These are phyloP conservation scores for Thymelicus sylvestris DNA, from an alignment of 2,888 invertebrate genomes.

Conservation along the genomic window DNA sequence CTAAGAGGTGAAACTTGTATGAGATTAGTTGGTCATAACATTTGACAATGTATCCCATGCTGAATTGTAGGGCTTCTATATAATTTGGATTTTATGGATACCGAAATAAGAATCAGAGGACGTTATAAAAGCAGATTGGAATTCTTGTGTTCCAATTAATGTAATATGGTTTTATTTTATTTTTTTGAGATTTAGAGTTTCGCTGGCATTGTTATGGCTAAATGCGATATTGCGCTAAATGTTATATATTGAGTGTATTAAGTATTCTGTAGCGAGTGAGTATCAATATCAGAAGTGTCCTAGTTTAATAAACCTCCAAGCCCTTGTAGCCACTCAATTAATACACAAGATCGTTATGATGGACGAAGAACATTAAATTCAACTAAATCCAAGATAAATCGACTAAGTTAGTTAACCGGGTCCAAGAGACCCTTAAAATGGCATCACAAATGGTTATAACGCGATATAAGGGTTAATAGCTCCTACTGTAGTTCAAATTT, in stretches of 20 bases:
- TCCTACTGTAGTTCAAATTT: constrained; percentile 52
- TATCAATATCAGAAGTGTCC: no score
- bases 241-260: no score
- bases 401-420: constrained; percentile 26
- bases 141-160: no score
- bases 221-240: no score
- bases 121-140: no score
- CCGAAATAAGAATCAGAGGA: no score
- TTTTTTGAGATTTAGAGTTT: no score
- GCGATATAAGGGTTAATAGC: constrained; percentile 57
- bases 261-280: no score
- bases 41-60: constrained; percentile 15
- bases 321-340: background rate
- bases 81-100: no score
- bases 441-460: constrained; percentile 52
- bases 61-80: background rate
- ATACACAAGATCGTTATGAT: constrained; percentile 29
- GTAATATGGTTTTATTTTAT: no score
- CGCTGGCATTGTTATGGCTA: no score
- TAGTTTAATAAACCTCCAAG: background rate
- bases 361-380: constrained; percentile 29
- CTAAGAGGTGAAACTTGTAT: constrained; percentile 24
- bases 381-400: constrained; percentile 32
- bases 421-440: constrained; percentile 47
- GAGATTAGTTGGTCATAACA: constrained; percentile 22